phyloP scores from a whole-genome alignment of 1,140 invertebrate species.

The Amphibalanus amphitrite region DNA sequence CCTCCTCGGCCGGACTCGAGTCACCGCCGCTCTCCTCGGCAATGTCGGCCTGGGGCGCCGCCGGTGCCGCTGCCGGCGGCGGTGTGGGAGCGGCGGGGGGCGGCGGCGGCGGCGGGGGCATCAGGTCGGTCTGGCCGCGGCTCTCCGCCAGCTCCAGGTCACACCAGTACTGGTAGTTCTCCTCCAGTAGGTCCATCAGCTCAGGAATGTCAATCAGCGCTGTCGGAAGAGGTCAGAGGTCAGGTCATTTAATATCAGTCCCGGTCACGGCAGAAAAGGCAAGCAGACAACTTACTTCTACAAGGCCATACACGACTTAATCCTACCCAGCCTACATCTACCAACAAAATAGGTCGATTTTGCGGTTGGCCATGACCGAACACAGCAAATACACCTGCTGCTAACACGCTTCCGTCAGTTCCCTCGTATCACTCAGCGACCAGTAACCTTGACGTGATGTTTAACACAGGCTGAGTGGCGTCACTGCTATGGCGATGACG shows the following conservation, averaged over 20 bases:
- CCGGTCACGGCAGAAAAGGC: background rate
- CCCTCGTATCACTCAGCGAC: no score
- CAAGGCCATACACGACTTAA: background rate
- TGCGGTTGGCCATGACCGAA: no score
- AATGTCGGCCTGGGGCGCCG: background rate
- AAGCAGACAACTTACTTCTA: slow-evolving; percentile 2
- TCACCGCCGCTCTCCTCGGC: background rate
- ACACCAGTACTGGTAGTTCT: slow-evolving; percentile 83
- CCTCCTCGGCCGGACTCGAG: background rate
- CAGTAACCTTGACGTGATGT: no score
- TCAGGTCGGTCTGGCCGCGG: slow-evolving; percentile 1
- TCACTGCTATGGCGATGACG: no score
- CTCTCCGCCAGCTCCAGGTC: slow-evolving; percentile 30
- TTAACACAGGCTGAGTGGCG: no score
- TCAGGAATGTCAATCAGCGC: slow-evolving; percentile 85
- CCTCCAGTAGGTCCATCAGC: slow-evolving; percentile 57
- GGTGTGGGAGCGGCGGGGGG: no score
- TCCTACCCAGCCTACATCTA: slow-evolving; percentile 8
- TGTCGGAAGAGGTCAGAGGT: slow-evolving; percentile 28
- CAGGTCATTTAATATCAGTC: background rate
- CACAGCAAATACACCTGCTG: no score
- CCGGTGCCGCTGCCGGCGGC: no score
- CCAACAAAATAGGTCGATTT: no score
- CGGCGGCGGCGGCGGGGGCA: no score
- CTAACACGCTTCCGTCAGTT: no score